A percentile compares a stretch with the other conserved stretches of the same genome.
Evolutionary conservation across 1,140 invertebrate genomes (phyloP).

Genomic region (Zaprionus africanus): DNA sequence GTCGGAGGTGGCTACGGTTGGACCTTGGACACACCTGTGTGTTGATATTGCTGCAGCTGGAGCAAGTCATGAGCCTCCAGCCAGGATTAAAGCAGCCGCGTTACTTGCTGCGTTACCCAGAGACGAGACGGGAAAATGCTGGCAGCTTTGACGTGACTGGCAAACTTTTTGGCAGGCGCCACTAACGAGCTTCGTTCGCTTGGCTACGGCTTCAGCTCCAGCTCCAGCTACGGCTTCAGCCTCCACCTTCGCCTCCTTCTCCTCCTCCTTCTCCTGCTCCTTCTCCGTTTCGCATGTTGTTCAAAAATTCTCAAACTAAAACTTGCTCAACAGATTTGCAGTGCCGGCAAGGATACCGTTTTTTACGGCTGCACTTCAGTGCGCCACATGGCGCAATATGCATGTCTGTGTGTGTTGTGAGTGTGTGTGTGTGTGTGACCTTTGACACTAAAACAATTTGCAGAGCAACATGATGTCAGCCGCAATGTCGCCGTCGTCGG

Average conservation of each 20-base stretch:
- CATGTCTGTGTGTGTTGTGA: slow-evolving; percentile 24
- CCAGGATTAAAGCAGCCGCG: slow-evolving; percentile 70
- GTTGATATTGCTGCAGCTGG: slow-evolving; percentile 68
- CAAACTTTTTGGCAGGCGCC: slow-evolving; percentile 80
- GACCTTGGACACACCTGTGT: slow-evolving; percentile 76
- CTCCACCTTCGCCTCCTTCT: neutral
- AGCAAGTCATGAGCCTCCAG: slow-evolving; percentile 69
- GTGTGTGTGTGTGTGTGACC: slow-evolving; percentile 69
- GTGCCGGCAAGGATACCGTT: slow-evolving; percentile 52
- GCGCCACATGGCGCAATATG: slow-evolving; percentile 63
- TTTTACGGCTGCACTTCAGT: slow-evolving; percentile 72
- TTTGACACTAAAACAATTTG: slow-evolving; percentile 82
- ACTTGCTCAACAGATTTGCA: slow-evolving; percentile 78
- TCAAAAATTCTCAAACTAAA: slow-evolving; percentile 79
- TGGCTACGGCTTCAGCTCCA: neutral
- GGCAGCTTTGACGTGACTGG: slow-evolving; percentile 81
- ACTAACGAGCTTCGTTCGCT: slow-evolving; percentile 67
- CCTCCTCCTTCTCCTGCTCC: neutral
- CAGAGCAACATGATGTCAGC: slow-evolving; percentile 78
- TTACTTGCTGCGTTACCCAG: slow-evolving; percentile 37
- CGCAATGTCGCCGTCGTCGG: slow-evolving; percentile 24
- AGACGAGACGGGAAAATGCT: slow-evolving; percentile 43
- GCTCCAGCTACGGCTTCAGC: neutral
- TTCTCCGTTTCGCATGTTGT: slow-evolving; percentile 66
- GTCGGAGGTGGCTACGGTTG: slow-evolving; percentile 25